These are phyloP conservation scores for Myotis yumanensis DNA, from an alignment of 2,113 vertebrate genomes.

Conservation along the genomic window DNA sequence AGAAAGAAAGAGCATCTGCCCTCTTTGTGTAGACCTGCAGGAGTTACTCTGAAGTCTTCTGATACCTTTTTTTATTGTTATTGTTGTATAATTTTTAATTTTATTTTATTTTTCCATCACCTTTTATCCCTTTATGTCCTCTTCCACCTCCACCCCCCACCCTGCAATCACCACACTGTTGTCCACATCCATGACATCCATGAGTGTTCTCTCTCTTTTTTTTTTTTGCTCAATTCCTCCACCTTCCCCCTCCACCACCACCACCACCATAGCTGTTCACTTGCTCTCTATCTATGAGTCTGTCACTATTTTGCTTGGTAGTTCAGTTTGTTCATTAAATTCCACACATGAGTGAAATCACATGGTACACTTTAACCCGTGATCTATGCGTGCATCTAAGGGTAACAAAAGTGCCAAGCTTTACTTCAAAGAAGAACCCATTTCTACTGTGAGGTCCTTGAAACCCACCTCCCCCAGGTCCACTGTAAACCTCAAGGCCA, in stretches of 20 bases:
- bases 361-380: neutral
- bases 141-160: neutral
- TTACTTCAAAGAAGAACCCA: neutral
- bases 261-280: neutral
- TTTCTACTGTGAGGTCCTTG: neutral
- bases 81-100: neutral
- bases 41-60: neutral
- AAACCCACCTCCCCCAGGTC: neutral
- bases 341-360: neutral
- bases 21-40: neutral
- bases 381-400: neutral
- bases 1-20: too few species aligned
- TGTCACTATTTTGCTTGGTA: neutral
- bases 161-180: neutral
- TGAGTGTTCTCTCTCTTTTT: too few species aligned
- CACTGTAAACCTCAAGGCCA: neutral
- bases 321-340: neutral
- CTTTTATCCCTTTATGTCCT: neutral
- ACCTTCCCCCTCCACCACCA: too few species aligned
- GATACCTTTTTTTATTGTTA: neutral
- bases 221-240: neutral
- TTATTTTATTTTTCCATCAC: neutral
- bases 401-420: neutral
- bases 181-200: neutral
- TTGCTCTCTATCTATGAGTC: neutral